A percentile compares a stretch with the other conserved stretches of the same genome.
Conservation (phyloP, 2,113 vertebrate species). For the Mastomys coucha region DNA sequence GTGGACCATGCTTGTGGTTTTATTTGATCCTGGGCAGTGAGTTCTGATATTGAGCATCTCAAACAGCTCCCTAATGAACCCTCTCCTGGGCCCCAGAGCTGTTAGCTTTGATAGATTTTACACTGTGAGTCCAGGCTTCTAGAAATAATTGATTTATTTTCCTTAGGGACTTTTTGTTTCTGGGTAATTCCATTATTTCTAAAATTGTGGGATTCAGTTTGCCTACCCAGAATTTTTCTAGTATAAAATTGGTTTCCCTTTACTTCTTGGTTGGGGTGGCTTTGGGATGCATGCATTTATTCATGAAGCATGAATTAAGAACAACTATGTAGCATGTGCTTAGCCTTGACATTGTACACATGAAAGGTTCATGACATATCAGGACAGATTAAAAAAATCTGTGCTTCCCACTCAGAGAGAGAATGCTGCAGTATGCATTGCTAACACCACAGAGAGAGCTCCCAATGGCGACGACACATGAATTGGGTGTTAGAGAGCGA, state of each 20-base stretch:
- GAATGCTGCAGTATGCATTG: neutral
- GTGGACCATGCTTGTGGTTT: conserved; percentile 67
- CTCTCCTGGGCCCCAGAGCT: conserved; percentile 20
- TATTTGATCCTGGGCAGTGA: conserved; percentile 71
- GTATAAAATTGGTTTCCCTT: conserved; percentile 1
- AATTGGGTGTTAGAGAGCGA: conserved; percentile 20
- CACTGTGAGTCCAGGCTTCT: conserved; percentile 56
- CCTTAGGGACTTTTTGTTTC: conserved; percentile 54
- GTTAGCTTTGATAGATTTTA: conserved; percentile 72
- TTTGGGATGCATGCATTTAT: neutral
- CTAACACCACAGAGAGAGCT: neutral
- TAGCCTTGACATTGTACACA: neutral
- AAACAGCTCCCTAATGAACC: conserved; percentile 64
- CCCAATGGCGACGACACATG: neutral
- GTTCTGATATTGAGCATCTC: conserved; percentile 67
- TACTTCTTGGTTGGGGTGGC: neutral
- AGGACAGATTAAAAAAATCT: neutral
- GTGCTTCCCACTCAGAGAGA: neutral
- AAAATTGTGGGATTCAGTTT: conserved; percentile 54
- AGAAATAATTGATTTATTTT: conserved; percentile 73
- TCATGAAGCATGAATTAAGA: neutral
- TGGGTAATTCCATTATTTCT: conserved; percentile 63
- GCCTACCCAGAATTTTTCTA: conserved; percentile 33
- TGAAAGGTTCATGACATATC: neutral
- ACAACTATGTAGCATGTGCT: neutral